A percentile compares a stretch with the other conserved stretches of the same genome.
Conservation (phyloP, 2,888 invertebrate species). For the Saturnia japonica region DNA sequence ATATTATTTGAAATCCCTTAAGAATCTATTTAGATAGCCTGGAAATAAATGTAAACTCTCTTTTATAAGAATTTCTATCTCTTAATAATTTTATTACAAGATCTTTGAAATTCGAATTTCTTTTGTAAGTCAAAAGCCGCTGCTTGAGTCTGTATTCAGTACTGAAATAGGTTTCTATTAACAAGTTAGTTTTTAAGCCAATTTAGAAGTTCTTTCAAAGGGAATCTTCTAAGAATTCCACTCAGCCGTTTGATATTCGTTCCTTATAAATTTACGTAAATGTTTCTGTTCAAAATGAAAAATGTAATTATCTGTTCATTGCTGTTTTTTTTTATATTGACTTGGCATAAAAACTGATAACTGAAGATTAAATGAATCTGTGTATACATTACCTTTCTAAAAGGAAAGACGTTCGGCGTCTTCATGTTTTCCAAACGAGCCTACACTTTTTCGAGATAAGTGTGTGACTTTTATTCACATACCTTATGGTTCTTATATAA, state of each 20-base stretch:
- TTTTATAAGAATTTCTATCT: neutral
- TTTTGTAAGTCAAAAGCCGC: constrained; percentile 4
- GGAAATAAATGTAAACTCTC: neutral
- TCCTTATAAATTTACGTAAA: neutral
- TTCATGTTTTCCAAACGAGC: constrained; percentile 1
- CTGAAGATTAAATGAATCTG: neutral
- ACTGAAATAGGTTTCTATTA: constrained; percentile 5
- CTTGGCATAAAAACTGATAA: neutral
- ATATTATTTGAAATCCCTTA: neutral
- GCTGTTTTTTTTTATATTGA: neutral
- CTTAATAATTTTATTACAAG: neutral
- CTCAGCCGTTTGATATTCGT: neutral
- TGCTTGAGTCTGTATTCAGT: neutral
- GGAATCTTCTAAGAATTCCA: constrained; percentile 5
- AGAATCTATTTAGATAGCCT: neutral
- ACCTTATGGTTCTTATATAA: neutral
- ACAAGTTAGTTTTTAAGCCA: constrained; percentile 7
- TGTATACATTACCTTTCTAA: neutral
- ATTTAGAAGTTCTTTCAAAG: constrained; percentile 11
- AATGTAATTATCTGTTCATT: neutral
- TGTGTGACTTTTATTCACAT: neutral
- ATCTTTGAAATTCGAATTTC: neutral
- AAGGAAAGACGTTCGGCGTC: constrained; percentile 3
- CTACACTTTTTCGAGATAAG: constrained; percentile 6
- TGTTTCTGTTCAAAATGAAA: neutral